Evolutionary conservation across 1,140 invertebrate species (phyloP), one percentile per base, ranked within the genome.

Genomic region (Cyclina sinensis): DNA sequence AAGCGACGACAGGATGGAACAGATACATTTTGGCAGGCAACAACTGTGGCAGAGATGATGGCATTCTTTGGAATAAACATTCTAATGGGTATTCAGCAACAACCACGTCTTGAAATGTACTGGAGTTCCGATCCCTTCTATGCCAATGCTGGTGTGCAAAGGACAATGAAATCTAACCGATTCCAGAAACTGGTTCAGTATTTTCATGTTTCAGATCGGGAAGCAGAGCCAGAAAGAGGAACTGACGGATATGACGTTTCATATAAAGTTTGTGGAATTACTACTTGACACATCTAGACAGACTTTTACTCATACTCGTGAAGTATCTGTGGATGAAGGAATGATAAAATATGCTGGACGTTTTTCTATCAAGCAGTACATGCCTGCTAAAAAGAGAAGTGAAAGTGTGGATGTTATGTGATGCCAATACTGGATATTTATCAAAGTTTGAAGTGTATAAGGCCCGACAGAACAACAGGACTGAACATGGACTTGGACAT

Each of bases 321-420:
- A 43, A 14, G 43, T 43, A 7, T 43, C 43, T 7, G 43, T 43
- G 5, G 43, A 43, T 43, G 43, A 43, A 43, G 43, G 5, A 7
- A 43, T 43, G 5, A 43, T 43, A 7, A 43, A 43, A 43, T 43
- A 43, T 62, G 32, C 51, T 80, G 48, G 54, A n/a, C 16, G 35
- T 35, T 21, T 62, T 11, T 39, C 32, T 18, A n/a, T 54, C 14
- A 11, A 18, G 7, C 54, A 57, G 21, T 80, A 78, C 27, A 78
- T 78, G n/a, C 27, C 78, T 27, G 3, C 1, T 80, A 1, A 57
- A 80, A 35, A 11, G 37, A 24, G 54, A 51, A 30, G 51, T 80
- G 9, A 80, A 80, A 21, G 32, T 80, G 9, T 59, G 78, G 35
- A 80, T 80, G 48, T 3, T 80, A 5, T 62, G 78, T 21, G 27